Evolutionary conservation across 2,797 vertebrate species (phyloP).

Genomic region (Urosaurus nigricauda): DNA sequence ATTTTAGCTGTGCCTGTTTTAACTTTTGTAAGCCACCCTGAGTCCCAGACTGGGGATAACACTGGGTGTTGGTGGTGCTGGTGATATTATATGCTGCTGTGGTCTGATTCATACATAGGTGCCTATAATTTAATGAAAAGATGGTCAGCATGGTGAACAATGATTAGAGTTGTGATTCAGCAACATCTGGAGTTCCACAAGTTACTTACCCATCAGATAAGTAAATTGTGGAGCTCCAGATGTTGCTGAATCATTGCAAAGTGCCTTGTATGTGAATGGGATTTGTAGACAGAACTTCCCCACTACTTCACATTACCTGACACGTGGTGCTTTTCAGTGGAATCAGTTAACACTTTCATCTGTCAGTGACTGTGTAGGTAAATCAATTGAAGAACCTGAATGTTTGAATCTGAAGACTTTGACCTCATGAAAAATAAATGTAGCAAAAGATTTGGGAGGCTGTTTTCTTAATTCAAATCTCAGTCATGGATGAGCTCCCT

Average conservation of each 20-base stretch:
- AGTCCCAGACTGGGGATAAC: no score
- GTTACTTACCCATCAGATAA: no score
- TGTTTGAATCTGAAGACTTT: background rate
- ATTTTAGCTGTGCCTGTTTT: no score
- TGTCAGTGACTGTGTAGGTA: background rate
- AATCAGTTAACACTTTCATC: background rate
- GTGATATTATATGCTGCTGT: no score
- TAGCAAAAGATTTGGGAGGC: background rate
- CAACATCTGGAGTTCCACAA: background rate
- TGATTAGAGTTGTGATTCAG: background rate
- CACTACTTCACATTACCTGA: background rate
- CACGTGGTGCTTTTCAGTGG: background rate
- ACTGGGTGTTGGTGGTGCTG: no score
- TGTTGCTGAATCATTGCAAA: background rate
- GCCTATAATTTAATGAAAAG: background rate
- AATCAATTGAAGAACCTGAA: background rate
- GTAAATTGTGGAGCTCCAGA: no score
- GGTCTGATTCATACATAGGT: no score
- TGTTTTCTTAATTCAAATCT: background rate
- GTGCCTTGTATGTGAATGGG: background rate
- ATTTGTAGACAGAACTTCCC: background rate
- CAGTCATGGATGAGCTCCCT: slow-evolving; percentile 1
- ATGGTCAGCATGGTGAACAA: background rate
- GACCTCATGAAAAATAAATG: slow-evolving; percentile 16
- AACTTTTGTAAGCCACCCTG: no score